Evolutionary conservation across 2,888 invertebrate genomes (phyloP).

Genomic region (Apamea sordens): DNA sequence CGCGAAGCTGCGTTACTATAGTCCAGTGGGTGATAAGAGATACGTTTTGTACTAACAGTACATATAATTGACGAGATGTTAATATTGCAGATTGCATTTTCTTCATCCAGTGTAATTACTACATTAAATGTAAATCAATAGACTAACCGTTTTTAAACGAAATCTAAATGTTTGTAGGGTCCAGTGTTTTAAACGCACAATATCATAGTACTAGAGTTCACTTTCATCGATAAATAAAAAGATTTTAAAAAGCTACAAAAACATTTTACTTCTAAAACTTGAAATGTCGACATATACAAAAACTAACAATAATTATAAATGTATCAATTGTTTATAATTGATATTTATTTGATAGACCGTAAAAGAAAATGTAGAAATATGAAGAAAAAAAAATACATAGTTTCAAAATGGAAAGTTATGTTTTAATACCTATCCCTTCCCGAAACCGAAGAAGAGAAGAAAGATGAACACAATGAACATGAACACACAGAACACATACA

Average conservation of each 20-base stretch:
- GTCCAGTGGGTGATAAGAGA: conserved; percentile 81
- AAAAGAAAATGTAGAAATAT: conserved; percentile 89
- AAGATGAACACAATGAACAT: conserved; percentile 27
- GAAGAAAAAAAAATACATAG: conserved; percentile 88
- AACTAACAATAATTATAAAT: conserved; percentile 87
- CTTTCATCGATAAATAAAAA: conserved; percentile 84
- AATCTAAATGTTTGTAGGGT: conserved; percentile 90
- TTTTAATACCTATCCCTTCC: conserved; percentile 74
- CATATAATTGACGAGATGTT: conserved; percentile 77
- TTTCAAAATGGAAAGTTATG: conserved; percentile 84
- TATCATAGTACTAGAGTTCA: conserved; percentile 89
- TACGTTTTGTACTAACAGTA: conserved; percentile 80
- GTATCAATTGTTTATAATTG: conserved; percentile 90
- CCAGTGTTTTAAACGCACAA: conserved; percentile 90
- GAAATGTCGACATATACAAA: conserved; percentile 86
- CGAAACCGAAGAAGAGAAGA: conserved; percentile 19
- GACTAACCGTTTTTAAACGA: conserved; percentile 88
- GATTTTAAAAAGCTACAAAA: conserved; percentile 83
- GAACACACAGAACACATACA: conserved; percentile 38
- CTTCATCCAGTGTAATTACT: conserved; percentile 88
- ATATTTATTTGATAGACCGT: conserved; percentile 89
- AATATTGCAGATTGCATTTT: conserved; percentile 84
- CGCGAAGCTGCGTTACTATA: conserved; percentile 76
- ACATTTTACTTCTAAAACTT: conserved; percentile 86
- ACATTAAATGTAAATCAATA: conserved; percentile 88